phyloP scores from a whole-genome alignment of 2,888 invertebrate species.

The Cordilura impudica region DNA sequence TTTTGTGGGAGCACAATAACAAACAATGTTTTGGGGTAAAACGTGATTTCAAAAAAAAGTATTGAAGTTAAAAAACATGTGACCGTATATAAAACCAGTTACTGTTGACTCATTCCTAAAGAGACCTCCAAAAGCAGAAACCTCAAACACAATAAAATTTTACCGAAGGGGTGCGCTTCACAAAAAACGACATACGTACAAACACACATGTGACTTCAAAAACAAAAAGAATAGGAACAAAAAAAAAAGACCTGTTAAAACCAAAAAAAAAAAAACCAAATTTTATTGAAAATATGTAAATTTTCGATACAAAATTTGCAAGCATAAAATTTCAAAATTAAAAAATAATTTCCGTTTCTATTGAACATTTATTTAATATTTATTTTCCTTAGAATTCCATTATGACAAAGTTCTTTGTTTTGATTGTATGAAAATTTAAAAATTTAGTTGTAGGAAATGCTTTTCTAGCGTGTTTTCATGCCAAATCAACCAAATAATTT shows the following conservation, averaged over 20 bases:
- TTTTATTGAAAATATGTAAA: slow-evolving; percentile 1
- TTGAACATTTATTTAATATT: neutral
- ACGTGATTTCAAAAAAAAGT: slow-evolving; percentile 37
- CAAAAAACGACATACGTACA: neutral
- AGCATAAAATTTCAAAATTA: neutral
- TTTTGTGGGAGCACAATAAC: slow-evolving; percentile 16
- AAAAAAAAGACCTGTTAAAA: neutral
- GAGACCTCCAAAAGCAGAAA: neutral
- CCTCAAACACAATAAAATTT: neutral
- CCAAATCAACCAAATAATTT: too few species aligned
- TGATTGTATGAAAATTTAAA: neutral
- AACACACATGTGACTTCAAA: neutral
- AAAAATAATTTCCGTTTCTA: slow-evolving; percentile 27
- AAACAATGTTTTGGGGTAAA: slow-evolving; percentile 33
- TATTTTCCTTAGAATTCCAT: neutral
- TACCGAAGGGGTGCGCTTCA: neutral
- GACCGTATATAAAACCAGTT: slow-evolving; percentile 1
- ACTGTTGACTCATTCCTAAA: slow-evolving; percentile 3
- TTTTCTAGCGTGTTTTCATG: neutral
- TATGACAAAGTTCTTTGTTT: neutral
- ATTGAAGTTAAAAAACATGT: slow-evolving; percentile 17
- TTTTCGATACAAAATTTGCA: neutral
- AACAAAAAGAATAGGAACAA: neutral
- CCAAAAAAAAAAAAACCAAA: neutral
- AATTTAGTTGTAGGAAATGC: slow-evolving; percentile 35